Evolutionary conservation across 1,140 invertebrate genomes (phyloP), one percentile per base, ranked within the genome.

Genomic region (Pseudomyrmex gracilis): DNA sequence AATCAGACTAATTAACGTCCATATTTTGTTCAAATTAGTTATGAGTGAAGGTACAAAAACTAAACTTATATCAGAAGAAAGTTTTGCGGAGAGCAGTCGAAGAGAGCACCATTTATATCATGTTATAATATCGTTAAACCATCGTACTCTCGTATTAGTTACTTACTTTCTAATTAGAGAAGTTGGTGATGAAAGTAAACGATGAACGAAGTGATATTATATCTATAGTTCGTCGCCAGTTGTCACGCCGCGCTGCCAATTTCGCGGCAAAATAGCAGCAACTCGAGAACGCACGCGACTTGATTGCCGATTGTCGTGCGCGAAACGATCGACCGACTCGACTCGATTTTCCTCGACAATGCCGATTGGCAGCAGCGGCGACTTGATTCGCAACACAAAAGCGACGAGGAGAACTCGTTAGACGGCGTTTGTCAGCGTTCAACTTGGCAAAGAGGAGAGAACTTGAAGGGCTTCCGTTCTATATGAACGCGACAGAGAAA

Each of bases 241-340:
- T 78, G 70, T n/a, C 53, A 47, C 47, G 63, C 17, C 34, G 51
- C 43, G 15, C 34, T 34, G 76, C 15, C 66, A 80, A 80, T 80
- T 80, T 71, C 13, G 61, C 22, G 67, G 24, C 22, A 13, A 49
- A 80, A 5, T 34, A 34, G 34, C 34, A 7, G 53, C 53, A 10
- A 17, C 15, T 24, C 12, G 74, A 34, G 34, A 78, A 77, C 20
- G 20, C 34, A 2, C 24, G 34, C 66, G 66, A 70, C 66, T 34
- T 80, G 66, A 80, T 80, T 80, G 66, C 22, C 55, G 76, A 80
- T 80, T 80, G 66, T 71, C 53, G 76, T 71, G 43, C 24, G 67
- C 76, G 45, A 58, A 80, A 80, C 66, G 76, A 80, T 71, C 76
- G 76, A 71, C 43, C 43, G 22, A 58, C 53, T 60, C 53, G 43